Percentiles rank a stretch among this genome's conserved stretches.
Conservation (phyloP, 1,140 invertebrate species). For the Phymorhynchus buccinoides region DNA sequence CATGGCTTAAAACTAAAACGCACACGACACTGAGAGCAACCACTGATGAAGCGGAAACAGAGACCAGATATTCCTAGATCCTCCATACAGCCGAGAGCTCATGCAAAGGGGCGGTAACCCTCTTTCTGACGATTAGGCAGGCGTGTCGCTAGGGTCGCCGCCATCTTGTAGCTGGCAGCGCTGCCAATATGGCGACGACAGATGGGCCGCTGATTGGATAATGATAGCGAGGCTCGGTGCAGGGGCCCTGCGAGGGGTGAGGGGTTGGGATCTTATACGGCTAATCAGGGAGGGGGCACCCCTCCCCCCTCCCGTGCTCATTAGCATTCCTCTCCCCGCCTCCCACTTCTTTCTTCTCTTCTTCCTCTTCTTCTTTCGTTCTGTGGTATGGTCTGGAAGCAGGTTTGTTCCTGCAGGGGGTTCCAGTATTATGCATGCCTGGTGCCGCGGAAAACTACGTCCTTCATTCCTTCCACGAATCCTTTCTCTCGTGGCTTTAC, state of each 20-base stretch:
- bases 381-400: background rate
- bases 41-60: slow-evolving; percentile 28
- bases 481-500: background rate
- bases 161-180: slow-evolving; percentile 40
- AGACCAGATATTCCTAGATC: slow-evolving; percentile 28
- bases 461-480: background rate
- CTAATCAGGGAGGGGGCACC: slow-evolving; percentile 28
- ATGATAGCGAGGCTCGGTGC: slow-evolving; percentile 36
- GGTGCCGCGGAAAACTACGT: background rate
- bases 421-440: background rate
- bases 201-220: slow-evolving; percentile 38
- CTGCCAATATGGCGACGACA: slow-evolving; percentile 40
- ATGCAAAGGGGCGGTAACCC: slow-evolving; percentile 36
- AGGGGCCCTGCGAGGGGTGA: slow-evolving; percentile 28
- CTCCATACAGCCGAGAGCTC: slow-evolving; percentile 1
- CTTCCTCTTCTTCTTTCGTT: too few species aligned
- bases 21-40: background rate
- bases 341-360: background rate
- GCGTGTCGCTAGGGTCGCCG: slow-evolving; percentile 35
- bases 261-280: slow-evolving; percentile 33
- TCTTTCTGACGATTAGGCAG: slow-evolving; percentile 43
- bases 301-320: background rate
- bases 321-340: slow-evolving; percentile 16
- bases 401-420: background rate
- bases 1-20: too few species aligned